Evolutionary conservation across 2,113 vertebrate genomes (phyloP).

Genomic region (Atherinomorus stipes): DNA sequence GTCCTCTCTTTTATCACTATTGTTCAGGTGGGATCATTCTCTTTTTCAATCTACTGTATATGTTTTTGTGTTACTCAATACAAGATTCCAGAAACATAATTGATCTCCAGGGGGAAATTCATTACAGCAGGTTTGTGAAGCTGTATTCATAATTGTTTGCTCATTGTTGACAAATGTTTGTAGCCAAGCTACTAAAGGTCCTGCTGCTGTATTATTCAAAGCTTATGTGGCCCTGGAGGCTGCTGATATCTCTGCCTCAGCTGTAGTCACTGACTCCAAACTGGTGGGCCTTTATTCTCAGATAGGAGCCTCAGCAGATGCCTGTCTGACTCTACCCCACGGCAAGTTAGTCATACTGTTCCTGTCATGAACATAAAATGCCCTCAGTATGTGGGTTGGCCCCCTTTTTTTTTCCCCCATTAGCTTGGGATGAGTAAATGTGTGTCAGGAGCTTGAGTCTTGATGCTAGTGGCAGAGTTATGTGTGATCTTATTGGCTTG

Average conservation of each 20-base stretch:
- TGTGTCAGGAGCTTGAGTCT: constrained; percentile 33
- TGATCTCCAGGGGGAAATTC: no score
- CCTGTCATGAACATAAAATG: constrained; percentile 56
- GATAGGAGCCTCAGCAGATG: constrained; percentile 62
- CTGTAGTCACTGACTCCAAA: constrained; percentile 32
- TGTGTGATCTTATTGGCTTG: constrained; percentile 22
- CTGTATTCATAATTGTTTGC: constrained; percentile 8
- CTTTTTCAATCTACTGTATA: not conserved
- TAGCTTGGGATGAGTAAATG: constrained; percentile 35
- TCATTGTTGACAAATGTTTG: constrained; percentile 13
- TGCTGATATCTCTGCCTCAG: constrained; percentile 31
- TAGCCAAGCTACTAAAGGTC: not conserved
- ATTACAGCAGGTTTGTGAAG: not conserved
- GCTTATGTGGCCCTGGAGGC: constrained; percentile 17
- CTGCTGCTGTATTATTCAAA: constrained; percentile 23
- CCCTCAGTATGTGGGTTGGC: constrained; percentile 42
- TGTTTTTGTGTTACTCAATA: not conserved
- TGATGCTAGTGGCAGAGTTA: not conserved
- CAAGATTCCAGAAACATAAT: no score
- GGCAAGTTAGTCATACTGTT: constrained; percentile 61
- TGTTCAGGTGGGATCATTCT: not conserved
- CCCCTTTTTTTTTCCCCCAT: constrained; percentile 34
- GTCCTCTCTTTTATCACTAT: not conserved
- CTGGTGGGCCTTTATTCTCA: constrained; percentile 48
- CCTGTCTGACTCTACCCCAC: constrained; percentile 30